Evolutionary conservation across 2,797 vertebrate species (phyloP).

Genomic region (Pseudomugil tenellus): DNA sequence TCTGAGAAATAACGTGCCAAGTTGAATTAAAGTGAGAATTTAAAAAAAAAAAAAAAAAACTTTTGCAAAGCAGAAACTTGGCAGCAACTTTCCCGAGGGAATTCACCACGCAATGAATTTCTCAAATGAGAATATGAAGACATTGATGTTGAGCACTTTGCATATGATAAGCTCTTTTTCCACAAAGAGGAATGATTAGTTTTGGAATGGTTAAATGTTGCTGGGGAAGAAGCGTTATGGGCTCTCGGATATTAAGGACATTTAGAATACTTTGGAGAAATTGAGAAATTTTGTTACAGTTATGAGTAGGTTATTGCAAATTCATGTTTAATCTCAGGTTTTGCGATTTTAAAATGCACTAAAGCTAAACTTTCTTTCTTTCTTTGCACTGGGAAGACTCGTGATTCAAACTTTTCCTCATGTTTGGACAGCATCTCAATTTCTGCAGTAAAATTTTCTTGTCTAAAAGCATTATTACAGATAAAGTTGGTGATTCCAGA

Average conservation of each 20-base stretch:
- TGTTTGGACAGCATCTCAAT: conserved; percentile 64
- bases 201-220: conserved; percentile 70
- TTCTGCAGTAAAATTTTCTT: conserved; percentile 34
- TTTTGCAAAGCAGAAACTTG: conserved; percentile 79
- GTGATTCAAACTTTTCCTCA: conserved; percentile 43
- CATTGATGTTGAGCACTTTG: conserved; percentile 79
- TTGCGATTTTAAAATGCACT: conserved; percentile 32
- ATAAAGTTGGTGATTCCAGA: conserved; percentile 65
- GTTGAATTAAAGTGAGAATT: conserved; percentile 82
- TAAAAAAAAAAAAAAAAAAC: conserved; percentile 60
- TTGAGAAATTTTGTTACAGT: conserved; percentile 46
- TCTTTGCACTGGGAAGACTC: conserved; percentile 23
- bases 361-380: conserved; percentile 32
- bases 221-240: conserved; percentile 51
- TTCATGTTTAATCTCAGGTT: conserved; percentile 41
- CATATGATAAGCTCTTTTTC: conserved; percentile 78
- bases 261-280: conserved; percentile 65
- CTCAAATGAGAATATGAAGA: conserved; percentile 80
- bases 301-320: conserved; percentile 55
- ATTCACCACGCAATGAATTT: conserved; percentile 78
- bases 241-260: conserved; percentile 67
- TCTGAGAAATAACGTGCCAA: conserved; percentile 82
- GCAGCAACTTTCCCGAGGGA: conserved; percentile 75
- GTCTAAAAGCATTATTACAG: conserved; percentile 48
- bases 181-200: conserved; percentile 77